Conservation (phyloP, 2,888 invertebrate genomes). For the Synergus gifuensis region DNA sequence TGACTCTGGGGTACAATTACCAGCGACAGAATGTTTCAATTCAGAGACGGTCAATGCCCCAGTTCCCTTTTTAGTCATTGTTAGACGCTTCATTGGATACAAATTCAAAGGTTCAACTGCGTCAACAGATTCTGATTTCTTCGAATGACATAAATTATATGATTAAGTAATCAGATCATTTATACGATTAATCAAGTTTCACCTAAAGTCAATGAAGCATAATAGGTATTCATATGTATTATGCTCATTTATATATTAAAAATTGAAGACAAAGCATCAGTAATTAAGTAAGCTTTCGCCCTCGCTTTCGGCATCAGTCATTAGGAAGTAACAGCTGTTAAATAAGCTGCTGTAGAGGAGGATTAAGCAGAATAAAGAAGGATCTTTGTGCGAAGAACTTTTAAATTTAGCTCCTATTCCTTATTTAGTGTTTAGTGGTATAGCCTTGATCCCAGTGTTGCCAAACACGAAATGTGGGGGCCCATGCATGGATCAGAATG, state of each 20-base stretch:
- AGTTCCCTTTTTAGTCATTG: background rate
- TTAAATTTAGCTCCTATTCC: conserved; percentile 3
- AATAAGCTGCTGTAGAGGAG: too few relatives aligned
- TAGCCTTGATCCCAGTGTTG: conserved; percentile 3
- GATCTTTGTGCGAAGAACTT: background rate
- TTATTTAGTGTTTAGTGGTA: background rate
- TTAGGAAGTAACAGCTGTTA: too few relatives aligned
- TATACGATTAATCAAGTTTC: too few relatives aligned
- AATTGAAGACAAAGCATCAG: too few relatives aligned
- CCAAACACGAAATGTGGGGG: conserved; percentile 32
- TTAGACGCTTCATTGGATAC: background rate
- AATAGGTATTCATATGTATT: too few relatives aligned
- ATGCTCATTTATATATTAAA: too few relatives aligned
- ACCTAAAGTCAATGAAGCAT: too few relatives aligned
- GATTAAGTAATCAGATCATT: too few relatives aligned
- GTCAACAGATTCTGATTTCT: too few relatives aligned
- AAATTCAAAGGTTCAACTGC: background rate
- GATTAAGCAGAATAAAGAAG: background rate
- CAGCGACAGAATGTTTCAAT: conserved; percentile 10
- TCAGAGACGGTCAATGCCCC: background rate
- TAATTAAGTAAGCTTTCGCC: too few relatives aligned
- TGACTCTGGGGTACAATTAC: conserved; percentile 23
- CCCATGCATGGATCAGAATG: conserved; percentile 49
- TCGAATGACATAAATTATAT: background rate
- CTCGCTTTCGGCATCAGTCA: too few relatives aligned